Base-by-base conservation (phyloP, 2,113 vertebrate genomes). In the Nesoenas mayeri region DNA sequence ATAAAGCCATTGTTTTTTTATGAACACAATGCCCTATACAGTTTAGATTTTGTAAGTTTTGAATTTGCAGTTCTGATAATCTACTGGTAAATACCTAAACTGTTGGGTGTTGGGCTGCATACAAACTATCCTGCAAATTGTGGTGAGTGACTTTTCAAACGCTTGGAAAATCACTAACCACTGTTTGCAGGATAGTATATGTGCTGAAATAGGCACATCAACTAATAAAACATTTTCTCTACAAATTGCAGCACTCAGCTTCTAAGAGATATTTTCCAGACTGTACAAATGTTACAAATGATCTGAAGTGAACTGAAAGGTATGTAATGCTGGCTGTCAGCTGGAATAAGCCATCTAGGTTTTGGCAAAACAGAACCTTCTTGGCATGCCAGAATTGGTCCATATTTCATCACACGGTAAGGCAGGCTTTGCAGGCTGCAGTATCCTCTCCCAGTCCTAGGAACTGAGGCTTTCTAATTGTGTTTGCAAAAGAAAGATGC, bases 81-180 rank as follows among this genome's bases (percentile, higher is more conserved):
- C 11, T 34, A 38, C 34, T 51, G 38, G 7, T 31, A 56, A 90
- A 65, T 51, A 85, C 25, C 69, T 88, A 64, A 93, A 77, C 73
- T 53, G 56, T 19, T 53, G 34, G 56, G 12, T 82, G 10, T 48
- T 92, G 40, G 26, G 25, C 28, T 60, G 60, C 88, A 93, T 54
- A 57, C 40, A 79, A 89, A 56, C 11, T 42, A 29, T 34, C 67
- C 34, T 70, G 32, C 44, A 92, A 75, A 79, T 2, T 82, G 51
- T 32, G 12, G 12, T 44, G 51, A 79, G 26, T 79, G 64, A 57
- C 36, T 78, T 95, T 86, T 74, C 53, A 89, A 91, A 79, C 2
- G 16, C 31, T 92, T 88, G 81, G 87, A 95, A 95, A 97, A 73
- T 93, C 85, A 79, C 51, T 94, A 71, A 88, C 50, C 36, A 12